phyloP scores from a whole-genome alignment of 2,797 vertebrate species.

The Lophotriccus pileatus region DNA sequence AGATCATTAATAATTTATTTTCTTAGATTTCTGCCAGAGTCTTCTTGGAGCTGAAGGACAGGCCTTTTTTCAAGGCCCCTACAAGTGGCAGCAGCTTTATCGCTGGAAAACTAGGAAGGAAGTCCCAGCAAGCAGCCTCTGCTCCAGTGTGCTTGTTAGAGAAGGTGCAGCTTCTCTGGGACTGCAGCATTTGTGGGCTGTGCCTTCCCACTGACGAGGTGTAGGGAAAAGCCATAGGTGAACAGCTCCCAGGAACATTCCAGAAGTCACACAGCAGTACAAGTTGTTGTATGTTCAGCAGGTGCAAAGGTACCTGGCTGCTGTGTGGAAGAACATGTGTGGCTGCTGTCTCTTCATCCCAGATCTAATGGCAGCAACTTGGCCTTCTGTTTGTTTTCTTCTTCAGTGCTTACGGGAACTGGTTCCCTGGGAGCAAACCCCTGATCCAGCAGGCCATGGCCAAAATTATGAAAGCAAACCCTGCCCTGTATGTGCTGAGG shows the following conservation, averaged over 20 bases:
- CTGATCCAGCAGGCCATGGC: conserved; percentile 99
- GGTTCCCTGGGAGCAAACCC: conserved; percentile 99
- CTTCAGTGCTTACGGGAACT: conserved; percentile 94
- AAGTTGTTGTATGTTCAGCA: not conserved
- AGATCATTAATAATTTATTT: not conserved
- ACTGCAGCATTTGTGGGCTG: not conserved
- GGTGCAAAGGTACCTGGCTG: not conserved
- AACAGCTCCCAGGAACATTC: not conserved
- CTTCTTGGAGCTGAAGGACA: not conserved
- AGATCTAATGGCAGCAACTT: not conserved
- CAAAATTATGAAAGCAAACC: conserved; percentile 99
- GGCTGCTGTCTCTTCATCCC: not conserved
- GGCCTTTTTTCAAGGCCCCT: not conserved
- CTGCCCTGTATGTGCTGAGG: conserved; percentile 94
- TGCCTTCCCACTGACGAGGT: not conserved
- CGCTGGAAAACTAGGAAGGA: not conserved
- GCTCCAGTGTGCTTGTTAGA: not conserved
- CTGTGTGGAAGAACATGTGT: not conserved
- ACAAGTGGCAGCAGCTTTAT: not conserved
- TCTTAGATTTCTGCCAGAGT: not conserved
- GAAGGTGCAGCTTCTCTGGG: not conserved
- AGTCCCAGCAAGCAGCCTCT: not conserved
- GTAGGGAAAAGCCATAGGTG: not conserved
- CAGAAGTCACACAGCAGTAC: not conserved
- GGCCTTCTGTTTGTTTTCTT: not conserved